Conservation (phyloP, 2,888 invertebrate species). For the Rhabditoides inermis region DNA sequence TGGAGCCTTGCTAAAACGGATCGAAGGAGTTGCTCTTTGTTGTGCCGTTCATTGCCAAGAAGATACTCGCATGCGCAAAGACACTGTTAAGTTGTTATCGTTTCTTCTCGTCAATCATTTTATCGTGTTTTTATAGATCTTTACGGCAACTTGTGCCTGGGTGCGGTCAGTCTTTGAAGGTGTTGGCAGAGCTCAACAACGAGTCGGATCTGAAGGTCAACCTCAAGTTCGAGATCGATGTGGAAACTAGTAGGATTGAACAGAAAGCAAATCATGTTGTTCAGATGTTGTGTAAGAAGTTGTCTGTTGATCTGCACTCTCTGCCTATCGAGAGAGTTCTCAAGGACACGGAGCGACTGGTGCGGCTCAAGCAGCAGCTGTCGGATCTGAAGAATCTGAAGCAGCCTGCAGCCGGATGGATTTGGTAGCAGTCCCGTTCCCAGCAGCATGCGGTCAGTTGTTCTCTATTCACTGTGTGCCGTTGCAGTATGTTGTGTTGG, state of each 20-base stretch:
- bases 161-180: slow-evolving; percentile 92
- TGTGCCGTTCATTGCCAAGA: slow-evolving; percentile 95
- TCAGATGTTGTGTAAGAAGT: slow-evolving; percentile 43
- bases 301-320: slow-evolving; percentile 56
- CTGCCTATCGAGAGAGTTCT: slow-evolving; percentile 76
- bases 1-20: slow-evolving; percentile 95
- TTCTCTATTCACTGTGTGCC: too few relatives aligned
- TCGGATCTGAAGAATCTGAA: slow-evolving; percentile 59
- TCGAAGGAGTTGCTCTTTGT: slow-evolving; percentile 93
- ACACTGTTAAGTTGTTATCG: slow-evolving; percentile 62
- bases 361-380: slow-evolving; percentile 65
- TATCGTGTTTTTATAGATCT: slow-evolving; percentile 60
- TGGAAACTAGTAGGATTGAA: slow-evolving; percentile 53
- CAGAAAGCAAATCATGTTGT: background rate
- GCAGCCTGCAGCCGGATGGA: too few relatives aligned
- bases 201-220: slow-evolving; percentile 92
- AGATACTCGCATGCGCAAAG: slow-evolving; percentile 88
- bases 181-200: slow-evolving; percentile 87
- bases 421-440: too few relatives aligned
- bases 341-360: slow-evolving; percentile 76
- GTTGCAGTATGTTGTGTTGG: too few relatives aligned
- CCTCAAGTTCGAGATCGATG: slow-evolving; percentile 97
- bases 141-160: slow-evolving; percentile 96
- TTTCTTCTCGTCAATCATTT: too few relatives aligned
- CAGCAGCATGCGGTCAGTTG: slow-evolving; percentile 18